Conservation (phyloP, 53 echinoderm and acorn worm species). For the Holothuria scabra region DNA sequence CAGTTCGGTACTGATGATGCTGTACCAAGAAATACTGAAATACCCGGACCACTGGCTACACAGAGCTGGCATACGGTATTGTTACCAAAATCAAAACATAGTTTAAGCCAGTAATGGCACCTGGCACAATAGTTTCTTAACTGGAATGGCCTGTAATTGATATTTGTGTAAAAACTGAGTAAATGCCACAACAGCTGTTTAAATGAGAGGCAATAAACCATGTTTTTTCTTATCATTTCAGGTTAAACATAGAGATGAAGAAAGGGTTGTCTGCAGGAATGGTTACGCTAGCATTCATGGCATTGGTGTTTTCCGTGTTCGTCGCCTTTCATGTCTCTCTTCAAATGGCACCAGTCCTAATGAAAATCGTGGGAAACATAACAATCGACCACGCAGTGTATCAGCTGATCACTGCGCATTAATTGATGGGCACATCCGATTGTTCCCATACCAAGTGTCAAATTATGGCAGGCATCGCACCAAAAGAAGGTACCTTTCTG, state of each 20-base stretch:
- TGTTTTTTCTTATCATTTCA: background rate
- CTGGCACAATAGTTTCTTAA: no score
- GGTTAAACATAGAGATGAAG: constrained; percentile 16
- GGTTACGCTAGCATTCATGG: constrained; percentile 13
- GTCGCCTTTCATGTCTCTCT: background rate
- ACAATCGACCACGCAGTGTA: constrained; percentile 14
- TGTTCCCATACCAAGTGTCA: constrained; percentile 26
- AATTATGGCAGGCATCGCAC: constrained; percentile 34
- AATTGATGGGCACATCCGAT: constrained; percentile 30
- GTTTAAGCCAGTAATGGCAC: no score
- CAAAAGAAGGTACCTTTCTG: constrained; percentile 24
- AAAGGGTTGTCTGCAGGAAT: constrained; percentile 8
- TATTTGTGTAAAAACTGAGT: no score
- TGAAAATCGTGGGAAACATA: constrained; percentile 45
- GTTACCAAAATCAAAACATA: no score
- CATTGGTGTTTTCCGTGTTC: background rate
- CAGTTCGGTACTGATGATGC: no score
- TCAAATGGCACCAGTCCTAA: background rate
- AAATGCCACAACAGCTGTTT: no score
- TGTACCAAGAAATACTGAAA: no score
- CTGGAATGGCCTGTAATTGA: no score
- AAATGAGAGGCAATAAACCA: no score
- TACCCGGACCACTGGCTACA: no score
- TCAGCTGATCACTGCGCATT: background rate
- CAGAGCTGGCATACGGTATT: no score